These are phyloP conservation scores for Heliangelus exortis DNA, from an alignment of 2,797 vertebrate genomes.

Conservation along the genomic window DNA sequence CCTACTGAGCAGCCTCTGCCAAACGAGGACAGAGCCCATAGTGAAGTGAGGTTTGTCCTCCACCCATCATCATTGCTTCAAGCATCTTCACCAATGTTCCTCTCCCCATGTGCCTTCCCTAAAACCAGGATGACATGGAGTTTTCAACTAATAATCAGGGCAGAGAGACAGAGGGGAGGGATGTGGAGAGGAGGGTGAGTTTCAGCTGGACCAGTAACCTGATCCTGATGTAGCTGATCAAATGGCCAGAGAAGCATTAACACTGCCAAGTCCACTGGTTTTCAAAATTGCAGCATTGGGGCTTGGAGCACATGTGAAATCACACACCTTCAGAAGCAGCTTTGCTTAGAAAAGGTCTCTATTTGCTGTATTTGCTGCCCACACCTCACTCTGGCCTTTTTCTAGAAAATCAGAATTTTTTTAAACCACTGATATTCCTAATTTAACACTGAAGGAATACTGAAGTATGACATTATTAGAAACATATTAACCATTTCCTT, in stretches of 20 bases:
- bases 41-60: neutral
- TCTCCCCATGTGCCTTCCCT: neutral
- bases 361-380: neutral
- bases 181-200: neutral
- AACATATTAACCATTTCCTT: neutral
- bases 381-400: neutral
- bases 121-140: neutral
- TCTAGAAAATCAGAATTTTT: neutral
- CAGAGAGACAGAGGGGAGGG: neutral
- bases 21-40: neutral
- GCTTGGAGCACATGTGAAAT: neutral
- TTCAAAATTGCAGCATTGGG: neutral
- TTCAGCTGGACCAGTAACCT: neutral
- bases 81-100: neutral
- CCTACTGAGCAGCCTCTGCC: neutral
- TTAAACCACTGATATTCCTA: neutral
- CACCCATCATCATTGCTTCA: neutral
- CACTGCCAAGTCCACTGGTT: neutral
- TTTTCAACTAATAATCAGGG: neutral
- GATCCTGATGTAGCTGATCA: neutral
- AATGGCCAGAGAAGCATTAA: neutral
- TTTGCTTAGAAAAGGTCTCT: neutral
- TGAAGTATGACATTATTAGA: neutral
- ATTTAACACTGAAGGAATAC: neutral
- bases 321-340: neutral